These are phyloP conservation scores for Lagria hirta DNA, from an alignment of 2,888 invertebrate genomes.

Conservation along the genomic window DNA sequence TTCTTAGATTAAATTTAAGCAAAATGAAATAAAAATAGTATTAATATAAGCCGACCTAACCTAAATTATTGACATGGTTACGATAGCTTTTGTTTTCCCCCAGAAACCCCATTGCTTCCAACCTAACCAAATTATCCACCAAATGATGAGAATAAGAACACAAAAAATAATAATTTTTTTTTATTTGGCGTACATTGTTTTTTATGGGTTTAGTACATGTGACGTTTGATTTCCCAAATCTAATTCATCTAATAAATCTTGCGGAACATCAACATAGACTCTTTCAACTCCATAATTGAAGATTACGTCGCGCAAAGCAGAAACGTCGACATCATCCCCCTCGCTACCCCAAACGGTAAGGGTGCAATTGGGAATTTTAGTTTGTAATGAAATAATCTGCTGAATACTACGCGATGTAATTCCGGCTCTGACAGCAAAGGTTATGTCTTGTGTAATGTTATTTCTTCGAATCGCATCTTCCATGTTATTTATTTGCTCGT, in stretches of 20 bases:
- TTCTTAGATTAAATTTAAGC: too few relatives aligned
- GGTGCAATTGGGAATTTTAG: constrained; percentile 60
- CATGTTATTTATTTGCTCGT: constrained; percentile 70
- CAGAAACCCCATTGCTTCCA: too few relatives aligned
- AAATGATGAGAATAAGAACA: too few relatives aligned
- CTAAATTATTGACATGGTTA: too few relatives aligned
- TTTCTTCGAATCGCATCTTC: constrained; percentile 59
- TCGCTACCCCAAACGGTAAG: constrained; percentile 79
- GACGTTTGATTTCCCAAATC: constrained; percentile 45
- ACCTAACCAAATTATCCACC: too few relatives aligned
- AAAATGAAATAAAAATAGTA: too few relatives aligned
- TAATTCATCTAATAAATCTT: constrained; percentile 58
- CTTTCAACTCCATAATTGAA: constrained; percentile 65
- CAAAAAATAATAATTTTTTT: too few relatives aligned
- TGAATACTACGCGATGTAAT: constrained; percentile 68
- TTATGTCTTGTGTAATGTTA: constrained; percentile 67
- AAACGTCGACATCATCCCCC: constrained; percentile 68
- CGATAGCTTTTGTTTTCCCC: too few relatives aligned
- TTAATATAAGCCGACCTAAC: too few relatives aligned
- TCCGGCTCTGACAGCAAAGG: constrained; percentile 77
- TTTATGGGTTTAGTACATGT: too few relatives aligned
- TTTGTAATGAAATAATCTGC: constrained; percentile 63
- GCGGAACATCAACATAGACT: constrained; percentile 78
- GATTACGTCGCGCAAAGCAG: constrained; percentile 66
- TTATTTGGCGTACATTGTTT: too few relatives aligned